phyloP scores from a whole-genome alignment of 2,797 vertebrate species.

The Xyrichtys novacula region DNA sequence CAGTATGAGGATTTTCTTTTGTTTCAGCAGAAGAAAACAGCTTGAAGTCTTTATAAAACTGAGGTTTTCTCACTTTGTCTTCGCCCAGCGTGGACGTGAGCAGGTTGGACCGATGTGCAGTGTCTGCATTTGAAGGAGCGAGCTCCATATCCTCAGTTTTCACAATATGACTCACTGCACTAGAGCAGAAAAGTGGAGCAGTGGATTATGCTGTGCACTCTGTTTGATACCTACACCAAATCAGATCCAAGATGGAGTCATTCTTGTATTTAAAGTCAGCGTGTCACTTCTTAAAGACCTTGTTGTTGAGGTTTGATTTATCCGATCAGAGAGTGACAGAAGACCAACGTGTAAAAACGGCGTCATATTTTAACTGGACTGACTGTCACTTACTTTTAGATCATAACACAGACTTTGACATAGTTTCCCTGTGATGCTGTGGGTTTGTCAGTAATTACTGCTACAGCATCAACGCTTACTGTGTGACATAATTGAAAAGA shows the following conservation, averaged over 20 bases:
- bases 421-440: no score
- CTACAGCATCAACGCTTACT: no score
- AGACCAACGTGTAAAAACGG: no score
- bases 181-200: constrained; percentile 6
- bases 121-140: constrained; percentile 38
- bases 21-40: constrained; percentile 15
- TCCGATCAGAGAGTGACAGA: no score
- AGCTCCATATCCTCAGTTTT: constrained; percentile 24
- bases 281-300: no score
- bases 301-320: no score
- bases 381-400: no score
- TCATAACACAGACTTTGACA: no score
- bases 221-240: constrained; percentile 15
- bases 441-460: no score
- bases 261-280: neutral
- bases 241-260: neutral
- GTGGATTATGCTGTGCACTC: constrained; percentile 10
- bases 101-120: constrained; percentile 20
- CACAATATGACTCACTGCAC: constrained; percentile 1
- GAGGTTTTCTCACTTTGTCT: constrained; percentile 28
- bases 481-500: no score
- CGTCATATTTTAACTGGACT: no score
- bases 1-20: constrained; percentile 6
- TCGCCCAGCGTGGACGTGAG: neutral
- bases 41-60: constrained; percentile 38